Base-by-base conservation (phyloP, 1,140 invertebrate species). In the Acromyrmex charruanus region DNA sequence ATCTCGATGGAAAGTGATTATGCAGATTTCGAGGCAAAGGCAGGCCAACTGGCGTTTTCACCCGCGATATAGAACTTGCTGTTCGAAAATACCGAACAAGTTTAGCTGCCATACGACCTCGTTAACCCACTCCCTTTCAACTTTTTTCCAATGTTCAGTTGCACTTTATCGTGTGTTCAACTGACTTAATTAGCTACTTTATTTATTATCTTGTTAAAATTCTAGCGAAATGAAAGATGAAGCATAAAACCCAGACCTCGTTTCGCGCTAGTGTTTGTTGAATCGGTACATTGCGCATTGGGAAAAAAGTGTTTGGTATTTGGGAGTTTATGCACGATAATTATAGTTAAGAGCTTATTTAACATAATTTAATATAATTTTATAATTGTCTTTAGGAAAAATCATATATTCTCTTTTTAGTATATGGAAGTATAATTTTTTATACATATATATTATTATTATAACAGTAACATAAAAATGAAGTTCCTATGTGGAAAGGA, bases 1-100 rank as follows among this genome's bases (percentile, higher is more conserved):
- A 28, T 86, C 66, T 69, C 63, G 69, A 82, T 81, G 84, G 77
- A 89, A 89, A 89, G 69, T 39, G 77, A 89, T 89, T 89, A 66
- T 58, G 65, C 58, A 53, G 88, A 87, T 89, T 77, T 55, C 59
- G n/a, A 79, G 53, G 71, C 21, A 59, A 44, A 69, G 55, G 35
- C 77, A 18, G 31, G 49, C 12, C 31, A 10, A 21, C 18, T 35
- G 21, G 44, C 39, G 31, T 85, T 89, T 77, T 58, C 80, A 71
- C 55, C 63, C 14, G 21, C 14, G n/a, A 35, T 58, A 55, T 35
- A 66, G 66, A 69, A 69, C 66, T 39, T 18, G 66, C 66, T 66
- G 68, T 31, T 51, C 39, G 39, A 69, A 75, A 81, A 58, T 31
- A 69, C 3, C 44, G n/a, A 61, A 61, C 53, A 16, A 61, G 39